A percentile compares a stretch with the other conserved stretches of the same genome.
Evolutionary conservation across 2,113 vertebrate species (phyloP).

Genomic region (Aphelocoma coerulescens): DNA sequence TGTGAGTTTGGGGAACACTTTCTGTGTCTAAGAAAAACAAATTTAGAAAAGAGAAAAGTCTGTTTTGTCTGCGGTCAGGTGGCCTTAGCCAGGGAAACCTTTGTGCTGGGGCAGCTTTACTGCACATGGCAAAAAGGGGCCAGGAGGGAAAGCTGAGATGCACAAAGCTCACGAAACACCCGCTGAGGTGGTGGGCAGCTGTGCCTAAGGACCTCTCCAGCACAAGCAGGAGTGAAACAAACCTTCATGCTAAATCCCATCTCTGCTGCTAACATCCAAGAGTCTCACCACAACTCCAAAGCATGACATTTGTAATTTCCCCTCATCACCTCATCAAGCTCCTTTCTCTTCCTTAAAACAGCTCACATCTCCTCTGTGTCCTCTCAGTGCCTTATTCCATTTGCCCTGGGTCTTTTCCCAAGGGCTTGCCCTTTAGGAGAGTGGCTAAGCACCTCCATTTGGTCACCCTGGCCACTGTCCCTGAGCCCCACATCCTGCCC

Average conservation of each 20-base stretch:
- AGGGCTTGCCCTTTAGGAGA: background rate
- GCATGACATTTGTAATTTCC: background rate
- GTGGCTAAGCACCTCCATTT: background rate
- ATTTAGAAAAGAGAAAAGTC: background rate
- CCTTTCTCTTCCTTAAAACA: background rate
- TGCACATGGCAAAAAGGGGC: background rate
- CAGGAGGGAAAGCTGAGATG: background rate
- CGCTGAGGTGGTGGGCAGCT: accelerated
- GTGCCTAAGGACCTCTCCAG: background rate
- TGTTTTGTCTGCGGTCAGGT: background rate
- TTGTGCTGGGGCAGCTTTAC: background rate
- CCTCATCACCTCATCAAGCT: background rate
- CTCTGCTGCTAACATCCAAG: background rate
- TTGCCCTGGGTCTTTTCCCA: background rate
- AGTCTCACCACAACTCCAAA: background rate
- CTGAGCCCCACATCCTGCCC: accelerated
- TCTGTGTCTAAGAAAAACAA: background rate
- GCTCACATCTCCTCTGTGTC: background rate
- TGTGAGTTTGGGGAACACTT: background rate
- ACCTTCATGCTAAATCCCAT: background rate
- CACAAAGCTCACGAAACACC: background rate
- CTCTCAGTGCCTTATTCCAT: background rate
- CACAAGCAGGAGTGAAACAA: background rate
- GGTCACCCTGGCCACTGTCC: background rate
- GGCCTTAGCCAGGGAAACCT: background rate